Base-by-base conservation (phyloP, 2,888 invertebrate species). In the Acronicta aceris region DNA sequence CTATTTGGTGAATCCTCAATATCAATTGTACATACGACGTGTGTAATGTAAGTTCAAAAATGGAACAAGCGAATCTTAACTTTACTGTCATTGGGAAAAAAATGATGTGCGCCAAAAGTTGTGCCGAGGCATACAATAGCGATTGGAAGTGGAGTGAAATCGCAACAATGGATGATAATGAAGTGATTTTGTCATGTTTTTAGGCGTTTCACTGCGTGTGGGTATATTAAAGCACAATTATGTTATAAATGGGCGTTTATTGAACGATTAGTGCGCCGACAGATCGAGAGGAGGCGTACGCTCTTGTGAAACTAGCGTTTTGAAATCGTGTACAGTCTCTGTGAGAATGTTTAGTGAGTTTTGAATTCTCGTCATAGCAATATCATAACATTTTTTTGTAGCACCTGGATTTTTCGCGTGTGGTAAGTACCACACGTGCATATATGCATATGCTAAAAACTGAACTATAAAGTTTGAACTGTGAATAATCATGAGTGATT, bases 221-320 rank as follows among this genome's bases (percentile, higher is more conserved):
- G 87, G 89, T 88, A 86, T 89, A 91, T 93, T 93, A 91, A 89
- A 87, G 83, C 73, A 86, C 92, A 89, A 93, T 93, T 93, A 93
- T 84, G 88, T 84, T 87, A 85, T 89, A 90, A 91, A 92, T 89
- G 86, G 88, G 78, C 88, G 88, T 86, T 92, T 91, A 91, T 89
- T 83, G 88, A 83, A 82, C 92, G 88, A 92, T 93, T 93, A 92
- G 89, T 78, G 81, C 67, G 76, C 71, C 77, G 76, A 78, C 75
- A 66, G 79, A 71, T 76, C 67, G 67, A 66, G 67, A 66, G 65
- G 65, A 78, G 77, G 72, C 74, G 73, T 67, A 30, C 9, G 66
- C 30, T 68, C 49, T 76, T 85, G 77, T 74, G 86, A 86, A 86
- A 87, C 81, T 81, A 70, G 71, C 71, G 63, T 81, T 83, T 79